These are phyloP conservation scores for Lemur catta DNA, from an alignment of 2,797 vertebrate genomes.

Conservation along the genomic window DNA sequence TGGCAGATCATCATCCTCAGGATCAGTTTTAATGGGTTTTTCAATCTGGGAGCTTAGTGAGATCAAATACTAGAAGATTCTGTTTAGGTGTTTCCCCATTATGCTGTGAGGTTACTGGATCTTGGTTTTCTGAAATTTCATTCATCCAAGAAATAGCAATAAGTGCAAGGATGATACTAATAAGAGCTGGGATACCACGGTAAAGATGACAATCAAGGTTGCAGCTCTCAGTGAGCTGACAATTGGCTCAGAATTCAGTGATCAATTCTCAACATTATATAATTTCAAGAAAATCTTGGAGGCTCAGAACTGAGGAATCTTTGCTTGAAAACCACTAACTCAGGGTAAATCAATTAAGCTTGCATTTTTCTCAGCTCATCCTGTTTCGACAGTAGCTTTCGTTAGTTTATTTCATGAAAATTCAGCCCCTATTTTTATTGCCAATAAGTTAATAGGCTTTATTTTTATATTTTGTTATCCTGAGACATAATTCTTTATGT, in stretches of 20 bases:
- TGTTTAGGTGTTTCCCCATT: neutral
- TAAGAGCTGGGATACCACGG: neutral
- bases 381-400: constrained; percentile 15
- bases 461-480: constrained; percentile 71
- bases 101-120: neutral
- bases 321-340: constrained; percentile 31
- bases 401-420: constrained; percentile 55
- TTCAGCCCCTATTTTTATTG: constrained; percentile 61
- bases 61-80: neutral
- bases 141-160: neutral
- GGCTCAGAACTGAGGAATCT: neutral
- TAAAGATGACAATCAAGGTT: neutral
- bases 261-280: constrained; percentile 33
- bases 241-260: neutral
- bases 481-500: constrained; percentile 66
- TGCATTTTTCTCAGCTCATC: constrained; percentile 25
- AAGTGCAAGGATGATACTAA: neutral
- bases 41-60: neutral
- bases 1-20: neutral
- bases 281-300: constrained; percentile 41
- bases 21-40: constrained; percentile 2
- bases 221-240: neutral
- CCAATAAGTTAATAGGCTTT: constrained; percentile 67
- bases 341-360: neutral
- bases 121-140: neutral